Evolutionary conservation across 35 echinoderm and acorn worm species (phyloP).

Genomic region (Patiria miniata): DNA sequence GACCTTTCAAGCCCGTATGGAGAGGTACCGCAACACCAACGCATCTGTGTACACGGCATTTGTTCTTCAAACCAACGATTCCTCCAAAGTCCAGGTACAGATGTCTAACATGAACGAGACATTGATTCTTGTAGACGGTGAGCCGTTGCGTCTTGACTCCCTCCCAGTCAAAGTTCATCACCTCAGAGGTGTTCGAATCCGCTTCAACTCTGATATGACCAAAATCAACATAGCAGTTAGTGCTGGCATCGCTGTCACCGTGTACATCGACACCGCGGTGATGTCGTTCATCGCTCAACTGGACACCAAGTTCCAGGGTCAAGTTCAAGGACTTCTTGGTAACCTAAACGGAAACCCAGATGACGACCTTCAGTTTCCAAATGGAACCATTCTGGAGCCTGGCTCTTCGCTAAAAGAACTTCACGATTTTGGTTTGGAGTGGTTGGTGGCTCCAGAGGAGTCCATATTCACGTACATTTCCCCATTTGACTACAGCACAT

Average conservation of each 20-base stretch:
- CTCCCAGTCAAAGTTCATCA: conserved; percentile 23
- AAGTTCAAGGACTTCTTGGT: conserved; percentile 60
- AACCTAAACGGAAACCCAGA: conserved; percentile 61
- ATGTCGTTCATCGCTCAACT: conserved; percentile 69
- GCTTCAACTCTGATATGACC: conserved; percentile 32
- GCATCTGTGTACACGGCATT: conserved; percentile 64
- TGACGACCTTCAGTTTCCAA: conserved; percentile 56
- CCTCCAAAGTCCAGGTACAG: conserved; percentile 49
- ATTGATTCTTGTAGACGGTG: conserved; percentile 30
- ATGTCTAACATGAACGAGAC: conserved; percentile 21
- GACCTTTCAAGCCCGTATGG: conserved; percentile 70
- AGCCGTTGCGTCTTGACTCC: conserved; percentile 14
- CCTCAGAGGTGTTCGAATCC: conserved; percentile 36
- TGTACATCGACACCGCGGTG: conserved; percentile 36
- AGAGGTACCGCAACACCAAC: conserved; percentile 17
- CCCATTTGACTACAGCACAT: conserved; percentile 59
- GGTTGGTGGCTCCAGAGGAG: conserved; percentile 41
- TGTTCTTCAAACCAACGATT: conserved; percentile 34
- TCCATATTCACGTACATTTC: conserved; percentile 62
- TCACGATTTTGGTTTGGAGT: conserved; percentile 58
- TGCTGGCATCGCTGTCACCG: conserved; percentile 28
- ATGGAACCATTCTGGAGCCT: conserved; percentile 33
- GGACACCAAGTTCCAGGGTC: conserved; percentile 28
- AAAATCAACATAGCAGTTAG: conserved; percentile 32
- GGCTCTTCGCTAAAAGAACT: conserved; percentile 41